phyloP scores from a whole-genome alignment of 1,140 invertebrate species.

The Sitobion miscanthi region DNA sequence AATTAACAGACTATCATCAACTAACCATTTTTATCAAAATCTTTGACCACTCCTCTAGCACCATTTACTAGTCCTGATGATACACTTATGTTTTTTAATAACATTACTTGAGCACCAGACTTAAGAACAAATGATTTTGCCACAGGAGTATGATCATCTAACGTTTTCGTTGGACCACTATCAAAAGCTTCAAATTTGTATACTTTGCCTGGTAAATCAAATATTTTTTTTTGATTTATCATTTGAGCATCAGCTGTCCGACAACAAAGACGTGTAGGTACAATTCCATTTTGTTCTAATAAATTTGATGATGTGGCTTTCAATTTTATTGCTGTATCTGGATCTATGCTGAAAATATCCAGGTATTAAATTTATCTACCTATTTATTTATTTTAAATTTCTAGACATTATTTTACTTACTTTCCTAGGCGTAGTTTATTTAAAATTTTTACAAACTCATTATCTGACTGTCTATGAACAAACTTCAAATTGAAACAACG shows the following conservation, averaged over 20 bases:
- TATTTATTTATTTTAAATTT: neutral
- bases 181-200: slow-evolving; percentile 79
- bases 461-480: slow-evolving; percentile 87
- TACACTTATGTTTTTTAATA: slow-evolving; percentile 93
- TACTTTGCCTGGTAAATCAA: slow-evolving; percentile 64
- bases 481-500: slow-evolving; percentile 79
- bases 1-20: neutral
- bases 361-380: slow-evolving; percentile 32
- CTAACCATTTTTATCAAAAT: slow-evolving; percentile 73
- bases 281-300: slow-evolving; percentile 84
- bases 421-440: slow-evolving; percentile 83
- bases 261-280: slow-evolving; percentile 89
- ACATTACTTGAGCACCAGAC: slow-evolving; percentile 83
- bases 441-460: slow-evolving; percentile 85
- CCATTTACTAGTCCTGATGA: slow-evolving; percentile 88
- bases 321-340: slow-evolving; percentile 71
- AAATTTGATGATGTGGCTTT: slow-evolving; percentile 74
- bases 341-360: slow-evolving; percentile 67
- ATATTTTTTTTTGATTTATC: slow-evolving; percentile 82
- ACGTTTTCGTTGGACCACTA: slow-evolving; percentile 71
- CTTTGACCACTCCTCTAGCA: slow-evolving; percentile 83
- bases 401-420: slow-evolving; percentile 60
- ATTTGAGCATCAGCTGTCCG: slow-evolving; percentile 89
- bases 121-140: slow-evolving; percentile 76
- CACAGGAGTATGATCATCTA: slow-evolving; percentile 82